phyloP scores from a whole-genome alignment of 2,888 invertebrate species.

The Xanthorhoe spadicearia region DNA sequence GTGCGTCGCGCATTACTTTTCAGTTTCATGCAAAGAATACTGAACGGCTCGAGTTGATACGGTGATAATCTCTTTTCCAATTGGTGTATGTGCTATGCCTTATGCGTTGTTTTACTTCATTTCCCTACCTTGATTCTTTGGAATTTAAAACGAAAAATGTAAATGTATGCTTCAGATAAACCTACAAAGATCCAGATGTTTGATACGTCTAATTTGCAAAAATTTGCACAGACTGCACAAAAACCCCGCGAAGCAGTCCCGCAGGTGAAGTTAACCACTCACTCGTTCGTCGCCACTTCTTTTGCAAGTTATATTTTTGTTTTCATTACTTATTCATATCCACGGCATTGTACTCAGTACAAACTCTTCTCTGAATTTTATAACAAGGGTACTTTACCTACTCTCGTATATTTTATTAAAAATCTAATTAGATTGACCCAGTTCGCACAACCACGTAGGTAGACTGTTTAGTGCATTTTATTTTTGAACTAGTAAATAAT shows the following conservation, averaged over 20 bases:
- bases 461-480: slow-evolving; percentile 3
- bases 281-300: slow-evolving; percentile 24
- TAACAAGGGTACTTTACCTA: slow-evolving; percentile 5
- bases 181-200: neutral
- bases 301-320: slow-evolving; percentile 37
- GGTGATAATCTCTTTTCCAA: too few relatives aligned
- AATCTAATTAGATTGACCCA: neutral
- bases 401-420: neutral
- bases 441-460: neutral
- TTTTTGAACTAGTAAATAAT: slow-evolving; percentile 24
- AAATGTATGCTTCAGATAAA: neutral
- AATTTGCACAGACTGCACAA: slow-evolving; percentile 19
- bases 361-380: slow-evolving; percentile 17
- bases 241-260: slow-evolving; percentile 16
- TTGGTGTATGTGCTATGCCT: too few relatives aligned
- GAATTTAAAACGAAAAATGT: too few relatives aligned
- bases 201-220: slow-evolving; percentile 13
- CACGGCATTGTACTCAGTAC: slow-evolving; percentile 25
- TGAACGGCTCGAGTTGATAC: too few relatives aligned
- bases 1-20: too few relatives aligned
- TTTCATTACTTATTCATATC: slow-evolving; percentile 33
- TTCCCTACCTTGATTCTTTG: too few relatives aligned
- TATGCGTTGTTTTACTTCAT: too few relatives aligned
- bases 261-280: slow-evolving; percentile 26
- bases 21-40: too few relatives aligned